Evolutionary conservation across 2,888 invertebrate species (phyloP), one percentile per base, ranked within the genome.

Genomic region (Drosophila longiperda): DNA sequence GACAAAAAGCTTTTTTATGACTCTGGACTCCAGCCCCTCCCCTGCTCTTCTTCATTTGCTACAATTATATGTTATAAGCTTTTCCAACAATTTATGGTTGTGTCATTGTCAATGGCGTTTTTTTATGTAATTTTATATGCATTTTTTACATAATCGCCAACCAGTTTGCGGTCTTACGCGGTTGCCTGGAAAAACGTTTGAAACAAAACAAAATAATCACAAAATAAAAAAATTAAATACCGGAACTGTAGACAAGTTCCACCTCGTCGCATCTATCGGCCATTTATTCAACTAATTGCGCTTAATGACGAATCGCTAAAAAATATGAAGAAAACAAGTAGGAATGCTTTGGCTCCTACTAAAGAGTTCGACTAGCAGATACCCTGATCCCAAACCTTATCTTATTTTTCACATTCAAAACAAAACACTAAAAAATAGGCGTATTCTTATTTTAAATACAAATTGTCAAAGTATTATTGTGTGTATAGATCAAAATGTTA

Each of bases 231-330:
- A 40, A 63, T 42, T 26, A 34, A 61, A 62, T 52, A 63, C 78
- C 78, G 78, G 78, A 78, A 78, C 75, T 60, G 32, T 20, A 52
- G 57, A 38, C 59, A 66, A 64, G 75, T 78, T 78, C 67, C 78
- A 71, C 55, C 58, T 61, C 58, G 75, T 48, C 62, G 78, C 60
- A 71, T 70, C 66, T 67, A 70, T 50, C 63, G 60, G 53, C 52
- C 66, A 67, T 75, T 78, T 78, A 75, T 49, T 57, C 55, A 58
- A 65, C 70, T 79, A 79, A 79, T 79, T 79, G 79, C 70, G 67
- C 64, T 50, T 64, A 73, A 75, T 78, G 66, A 73, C 75, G 64
- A 69, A 58, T 68, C 38, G 65, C 65, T 63, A 38, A 34, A 59
- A 52, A 61, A 76, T 59, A 57, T 63, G 52, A 66, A 33, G 42